Percentiles rank a stretch among this genome's conserved stretches.
phyloP scores from a whole-genome alignment of 2,797 vertebrate species.

The Spondyliosoma cantharus region DNA sequence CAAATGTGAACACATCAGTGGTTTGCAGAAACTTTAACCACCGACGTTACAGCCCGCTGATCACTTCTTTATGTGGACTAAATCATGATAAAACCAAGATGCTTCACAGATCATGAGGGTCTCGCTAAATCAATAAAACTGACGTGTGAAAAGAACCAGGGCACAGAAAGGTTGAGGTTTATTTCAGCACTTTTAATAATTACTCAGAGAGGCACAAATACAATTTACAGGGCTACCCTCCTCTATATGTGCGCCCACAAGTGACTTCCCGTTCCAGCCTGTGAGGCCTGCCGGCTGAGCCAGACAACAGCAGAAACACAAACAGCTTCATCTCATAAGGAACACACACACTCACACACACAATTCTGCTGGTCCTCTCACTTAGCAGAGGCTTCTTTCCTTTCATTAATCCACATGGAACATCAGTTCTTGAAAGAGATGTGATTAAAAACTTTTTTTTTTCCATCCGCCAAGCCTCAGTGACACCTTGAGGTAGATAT shows the following conservation, averaged over 20 bases:
- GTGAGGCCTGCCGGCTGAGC: conserved; percentile 42
- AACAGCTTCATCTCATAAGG: conserved; percentile 12
- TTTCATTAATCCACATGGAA: conserved; percentile 27
- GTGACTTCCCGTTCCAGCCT: conserved; percentile 58
- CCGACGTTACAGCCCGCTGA: too few relatives aligned
- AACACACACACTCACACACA: conserved; percentile 11
- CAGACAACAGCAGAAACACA: conserved; percentile 58
- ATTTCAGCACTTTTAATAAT: conserved; percentile 83
- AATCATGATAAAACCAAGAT: too few relatives aligned
- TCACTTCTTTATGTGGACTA: too few relatives aligned
- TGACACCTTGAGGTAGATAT: conserved; percentile 78
- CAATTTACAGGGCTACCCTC: conserved; percentile 76
- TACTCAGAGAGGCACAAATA: conserved; percentile 84
- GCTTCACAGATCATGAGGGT: too few relatives aligned
- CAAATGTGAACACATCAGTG: too few relatives aligned
- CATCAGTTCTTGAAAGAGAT: conserved; percentile 42
- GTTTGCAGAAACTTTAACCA: too few relatives aligned
- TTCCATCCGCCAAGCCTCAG: conserved; percentile 54
- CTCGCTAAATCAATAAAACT: neutral
- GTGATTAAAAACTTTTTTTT: conserved; percentile 24
- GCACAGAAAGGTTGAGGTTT: conserved; percentile 10
- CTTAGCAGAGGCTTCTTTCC: conserved; percentile 19
- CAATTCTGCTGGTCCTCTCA: conserved; percentile 35
- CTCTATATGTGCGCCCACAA: conserved; percentile 63
- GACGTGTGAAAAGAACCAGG: conserved; percentile 1